Percentiles rank a stretch among this genome's conserved stretches.
phyloP scores from a whole-genome alignment of 1,140 invertebrate species.

The Hyles vespertilio region DNA sequence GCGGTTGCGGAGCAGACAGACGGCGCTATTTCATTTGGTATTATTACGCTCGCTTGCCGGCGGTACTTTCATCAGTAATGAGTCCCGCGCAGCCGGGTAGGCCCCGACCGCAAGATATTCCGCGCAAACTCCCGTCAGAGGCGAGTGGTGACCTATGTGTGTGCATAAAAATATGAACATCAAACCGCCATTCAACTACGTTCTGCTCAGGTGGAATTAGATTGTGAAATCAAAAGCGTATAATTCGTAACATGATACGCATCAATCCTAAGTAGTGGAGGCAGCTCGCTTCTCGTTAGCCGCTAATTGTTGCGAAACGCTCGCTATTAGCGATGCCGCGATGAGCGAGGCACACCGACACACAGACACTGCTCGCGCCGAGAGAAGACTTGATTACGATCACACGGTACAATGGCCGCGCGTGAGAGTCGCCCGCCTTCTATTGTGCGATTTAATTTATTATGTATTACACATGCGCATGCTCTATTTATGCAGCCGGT shows the following conservation, averaged over 20 bases:
- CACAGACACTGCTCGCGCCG: slow-evolving; percentile 24
- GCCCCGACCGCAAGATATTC: slow-evolving; percentile 44
- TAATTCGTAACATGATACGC: slow-evolving; percentile 9
- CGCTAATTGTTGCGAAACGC: slow-evolving; percentile 47
- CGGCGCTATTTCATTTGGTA: slow-evolving; percentile 55
- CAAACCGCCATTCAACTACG: slow-evolving; percentile 2
- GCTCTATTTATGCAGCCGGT: slow-evolving; percentile 61
- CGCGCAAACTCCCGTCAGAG: slow-evolving; percentile 32
- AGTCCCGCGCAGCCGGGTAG: slow-evolving; percentile 33
- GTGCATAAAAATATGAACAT: neutral
- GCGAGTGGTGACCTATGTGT: slow-evolving; percentile 15
- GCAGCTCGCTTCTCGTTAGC: slow-evolving; percentile 6
- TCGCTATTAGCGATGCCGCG: slow-evolving; percentile 40
- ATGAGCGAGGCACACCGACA: no score
- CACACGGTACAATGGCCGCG: slow-evolving; percentile 53
- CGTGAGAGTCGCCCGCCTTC: slow-evolving; percentile 50
- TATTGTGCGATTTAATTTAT: slow-evolving; percentile 59
- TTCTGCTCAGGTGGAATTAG: neutral
- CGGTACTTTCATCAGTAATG: slow-evolving; percentile 55
- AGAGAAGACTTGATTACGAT: slow-evolving; percentile 61
- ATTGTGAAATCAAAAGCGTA: slow-evolving; percentile 12
- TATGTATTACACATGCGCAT: slow-evolving; percentile 54
- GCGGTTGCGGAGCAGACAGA: slow-evolving; percentile 46
- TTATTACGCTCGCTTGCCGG: slow-evolving; percentile 44
- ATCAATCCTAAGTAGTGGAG: slow-evolving; percentile 6